Base-by-base conservation (phyloP, 2,888 invertebrate species). In the Oxyteleia sp. region DNA sequence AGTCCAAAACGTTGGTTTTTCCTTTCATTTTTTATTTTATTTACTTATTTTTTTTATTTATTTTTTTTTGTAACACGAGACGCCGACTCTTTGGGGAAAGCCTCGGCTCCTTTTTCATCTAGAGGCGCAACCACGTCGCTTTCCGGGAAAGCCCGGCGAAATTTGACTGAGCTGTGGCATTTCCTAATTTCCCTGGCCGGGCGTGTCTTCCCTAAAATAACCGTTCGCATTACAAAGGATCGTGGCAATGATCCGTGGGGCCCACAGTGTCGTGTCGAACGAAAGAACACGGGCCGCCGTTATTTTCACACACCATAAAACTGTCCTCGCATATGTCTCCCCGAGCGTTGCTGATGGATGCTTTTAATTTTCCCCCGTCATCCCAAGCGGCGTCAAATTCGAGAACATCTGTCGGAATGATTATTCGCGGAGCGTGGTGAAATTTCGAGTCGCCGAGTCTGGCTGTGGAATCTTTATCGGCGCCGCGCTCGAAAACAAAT, bases 151-250 rank as follows among this genome's bases (percentile, higher is more conserved):
- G 16, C 10, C 23, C 75, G 57, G 66, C 78, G 69, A 71, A 79
- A 78, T 81, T 85, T 86, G 84, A 71, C 69, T 84, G 79, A 69
- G 78, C 74, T 43, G 68, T 72, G 72, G 71, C 57, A 38, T 18
- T 82, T 71, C 57, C 57, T 29, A 43, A 59, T 82, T 68, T 69
- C 63, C 69, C 29, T 20, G 15, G 7, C 5, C 66, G 41, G 82
- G 82, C 82, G 72, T 82, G 72, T 61, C 76, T 35, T 13, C 5
- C 55, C 55, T 20, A 71, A 75, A 75, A 80, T 75, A 64, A 29
- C 66, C 16, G 32, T 55, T 55, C 18, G 18, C 26, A 45, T n/a
- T 45, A 76, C 69, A 80, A 80, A 80, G 61, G 61, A 41, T 45
- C 43, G 49, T n/a, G 41, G 41, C 53, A 11, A 51, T 66, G 53